Percentiles rank a stretch among this genome's conserved stretches.
These are phyloP conservation scores for Bombycilla garrulus DNA, from an alignment of 2,113 vertebrate genomes.

Conservation along the genomic window DNA sequence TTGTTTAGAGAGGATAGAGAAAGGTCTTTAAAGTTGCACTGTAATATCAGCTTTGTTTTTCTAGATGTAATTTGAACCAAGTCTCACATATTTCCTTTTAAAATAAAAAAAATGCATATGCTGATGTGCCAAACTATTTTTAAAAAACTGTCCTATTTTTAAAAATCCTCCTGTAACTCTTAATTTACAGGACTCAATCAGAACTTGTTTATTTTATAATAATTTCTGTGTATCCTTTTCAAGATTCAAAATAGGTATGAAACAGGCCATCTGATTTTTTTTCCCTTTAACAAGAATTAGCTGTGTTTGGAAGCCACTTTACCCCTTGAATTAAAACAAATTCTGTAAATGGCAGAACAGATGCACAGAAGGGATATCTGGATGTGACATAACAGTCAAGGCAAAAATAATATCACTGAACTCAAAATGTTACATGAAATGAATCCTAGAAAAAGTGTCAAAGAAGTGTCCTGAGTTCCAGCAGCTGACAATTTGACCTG, in stretches of 20 bases:
- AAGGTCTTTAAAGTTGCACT: neutral
- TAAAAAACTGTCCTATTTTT: neutral
- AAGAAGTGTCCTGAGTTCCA: neutral
- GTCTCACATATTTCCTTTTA: neutral
- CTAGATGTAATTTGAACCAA: neutral
- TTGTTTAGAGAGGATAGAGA: neutral
- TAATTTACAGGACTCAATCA: neutral
- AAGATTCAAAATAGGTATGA: neutral
- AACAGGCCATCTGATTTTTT: neutral
- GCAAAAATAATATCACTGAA: neutral
- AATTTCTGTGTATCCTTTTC: neutral
- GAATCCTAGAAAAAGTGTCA: neutral
- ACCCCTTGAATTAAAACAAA: neutral
- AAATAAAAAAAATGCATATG: neutral
- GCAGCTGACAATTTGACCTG: conserved; percentile 15
- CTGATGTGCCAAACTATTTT: neutral
- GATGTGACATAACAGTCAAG: neutral
- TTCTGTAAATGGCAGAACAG: neutral
- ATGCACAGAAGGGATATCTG: neutral
- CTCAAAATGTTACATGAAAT: neutral
- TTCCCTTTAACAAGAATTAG: neutral
- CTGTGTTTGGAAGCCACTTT: neutral
- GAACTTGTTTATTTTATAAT: neutral
- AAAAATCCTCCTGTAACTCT: neutral
- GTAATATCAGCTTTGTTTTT: neutral